Evolutionary conservation across 1,140 invertebrate species (phyloP).

Genomic region (Polypedilum pembai): DNA sequence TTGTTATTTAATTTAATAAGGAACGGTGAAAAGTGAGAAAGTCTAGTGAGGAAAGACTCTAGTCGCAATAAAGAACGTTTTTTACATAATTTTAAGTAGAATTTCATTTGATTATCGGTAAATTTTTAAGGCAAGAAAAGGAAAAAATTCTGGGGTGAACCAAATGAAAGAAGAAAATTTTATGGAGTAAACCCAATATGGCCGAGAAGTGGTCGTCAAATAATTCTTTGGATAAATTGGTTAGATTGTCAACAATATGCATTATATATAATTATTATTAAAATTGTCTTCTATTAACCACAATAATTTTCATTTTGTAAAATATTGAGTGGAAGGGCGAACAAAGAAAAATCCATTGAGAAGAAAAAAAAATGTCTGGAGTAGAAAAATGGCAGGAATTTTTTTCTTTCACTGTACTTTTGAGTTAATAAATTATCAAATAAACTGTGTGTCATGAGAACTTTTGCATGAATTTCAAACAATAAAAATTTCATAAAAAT

Average conservation of each 20-base stretch:
- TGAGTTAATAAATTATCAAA: background rate
- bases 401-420: background rate
- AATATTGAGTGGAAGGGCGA: background rate
- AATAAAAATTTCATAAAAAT: background rate
- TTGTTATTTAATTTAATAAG: background rate
- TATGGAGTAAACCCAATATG: slow-evolving; percentile 45
- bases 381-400: background rate
- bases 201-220: slow-evolving; percentile 43
- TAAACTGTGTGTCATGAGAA: background rate
- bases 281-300: background rate
- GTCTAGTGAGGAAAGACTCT: background rate
- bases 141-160: slow-evolving; percentile 32
- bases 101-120: background rate
- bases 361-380: background rate
- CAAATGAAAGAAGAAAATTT: slow-evolving; percentile 44
- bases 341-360: background rate
- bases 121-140: background rate
- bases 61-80: background rate
- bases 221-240: slow-evolving; percentile 33
- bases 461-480: background rate
- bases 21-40: background rate
- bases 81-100: background rate
- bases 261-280: background rate
- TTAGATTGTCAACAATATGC: background rate
- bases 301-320: background rate